Conservation (phyloP, 2,797 vertebrate species). For the Botia kubotai region DNA sequence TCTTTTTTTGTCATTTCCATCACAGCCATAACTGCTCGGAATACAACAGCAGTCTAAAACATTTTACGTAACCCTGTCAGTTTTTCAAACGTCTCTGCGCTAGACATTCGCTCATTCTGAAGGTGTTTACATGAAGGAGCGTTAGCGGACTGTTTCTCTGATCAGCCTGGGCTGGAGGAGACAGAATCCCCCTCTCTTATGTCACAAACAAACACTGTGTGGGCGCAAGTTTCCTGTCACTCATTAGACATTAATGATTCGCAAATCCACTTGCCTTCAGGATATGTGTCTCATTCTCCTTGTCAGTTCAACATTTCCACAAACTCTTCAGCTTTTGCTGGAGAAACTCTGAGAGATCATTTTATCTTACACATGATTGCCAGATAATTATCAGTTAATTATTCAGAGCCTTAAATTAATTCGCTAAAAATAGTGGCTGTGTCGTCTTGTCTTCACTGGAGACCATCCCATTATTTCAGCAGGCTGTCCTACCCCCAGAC, state of each 20-base stretch:
- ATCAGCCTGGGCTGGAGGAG: conserved; percentile 25
- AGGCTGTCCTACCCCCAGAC: conserved; percentile 39
- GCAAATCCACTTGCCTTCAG: conserved; percentile 71
- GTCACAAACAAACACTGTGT: conserved; percentile 68
- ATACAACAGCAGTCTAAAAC: background rate
- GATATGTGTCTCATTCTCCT: conserved; percentile 60
- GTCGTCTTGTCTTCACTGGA: conserved; percentile 73
- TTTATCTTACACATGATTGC: conserved; percentile 83
- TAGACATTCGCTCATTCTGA: conserved; percentile 12
- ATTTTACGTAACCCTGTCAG: background rate
- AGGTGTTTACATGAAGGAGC: conserved; percentile 29
- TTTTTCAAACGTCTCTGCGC: background rate
- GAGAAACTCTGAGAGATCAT: conserved; percentile 72
- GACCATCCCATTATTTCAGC: conserved; percentile 73
- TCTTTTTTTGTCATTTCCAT: background rate
- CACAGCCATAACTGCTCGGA: background rate
- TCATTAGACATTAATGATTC: conserved; percentile 74
- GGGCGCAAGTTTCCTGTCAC: conserved; percentile 72
- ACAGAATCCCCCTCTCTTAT: conserved; percentile 61
- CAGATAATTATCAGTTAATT: conserved; percentile 88
- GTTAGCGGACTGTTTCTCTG: conserved; percentile 34
- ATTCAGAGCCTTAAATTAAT: conserved; percentile 86
- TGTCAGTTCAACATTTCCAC: conserved; percentile 54
- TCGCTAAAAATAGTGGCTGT: conserved; percentile 82
- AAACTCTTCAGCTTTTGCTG: conserved; percentile 50